A percentile compares a stretch with the other conserved stretches of the same genome.
Evolutionary conservation across 2,888 invertebrate species (phyloP).

Genomic region (Caenorhabditis sinica): DNA sequence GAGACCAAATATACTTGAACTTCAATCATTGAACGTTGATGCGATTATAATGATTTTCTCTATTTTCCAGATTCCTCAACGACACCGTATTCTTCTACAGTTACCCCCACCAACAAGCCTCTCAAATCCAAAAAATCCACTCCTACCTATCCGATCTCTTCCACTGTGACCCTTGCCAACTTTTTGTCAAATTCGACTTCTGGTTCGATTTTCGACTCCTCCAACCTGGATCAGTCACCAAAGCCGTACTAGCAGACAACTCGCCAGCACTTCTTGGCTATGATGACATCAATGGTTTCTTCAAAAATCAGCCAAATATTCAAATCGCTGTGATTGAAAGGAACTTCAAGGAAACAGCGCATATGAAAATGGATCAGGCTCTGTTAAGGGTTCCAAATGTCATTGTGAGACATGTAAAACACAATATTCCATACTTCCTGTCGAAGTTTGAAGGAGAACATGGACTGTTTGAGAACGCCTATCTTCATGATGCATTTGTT

Average conservation of each 20-base stretch:
- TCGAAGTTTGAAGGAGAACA: neutral
- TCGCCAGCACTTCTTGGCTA: neutral
- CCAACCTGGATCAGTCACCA: neutral
- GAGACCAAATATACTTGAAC: too few species aligned
- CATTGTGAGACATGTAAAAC: neutral
- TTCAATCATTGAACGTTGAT: too few species aligned
- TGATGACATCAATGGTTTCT: neutral
- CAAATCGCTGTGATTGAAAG: neutral
- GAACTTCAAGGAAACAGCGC: neutral
- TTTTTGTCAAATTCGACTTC: neutral
- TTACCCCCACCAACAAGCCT: neutral
- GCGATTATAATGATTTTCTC: too few species aligned
- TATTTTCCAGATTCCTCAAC: neutral
- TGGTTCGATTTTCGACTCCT: neutral
- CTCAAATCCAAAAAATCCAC: neutral
- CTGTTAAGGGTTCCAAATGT: neutral
- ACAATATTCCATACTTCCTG: neutral
- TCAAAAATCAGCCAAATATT: neutral
- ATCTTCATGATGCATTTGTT: neutral
- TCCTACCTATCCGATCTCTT: neutral
- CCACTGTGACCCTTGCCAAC: neutral
- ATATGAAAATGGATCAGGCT: neutral
- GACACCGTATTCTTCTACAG: neutral
- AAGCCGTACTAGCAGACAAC: neutral
- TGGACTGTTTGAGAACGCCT: neutral